Base-by-base conservation (phyloP, 2,113 vertebrate species). In the Setophaga coronata region DNA sequence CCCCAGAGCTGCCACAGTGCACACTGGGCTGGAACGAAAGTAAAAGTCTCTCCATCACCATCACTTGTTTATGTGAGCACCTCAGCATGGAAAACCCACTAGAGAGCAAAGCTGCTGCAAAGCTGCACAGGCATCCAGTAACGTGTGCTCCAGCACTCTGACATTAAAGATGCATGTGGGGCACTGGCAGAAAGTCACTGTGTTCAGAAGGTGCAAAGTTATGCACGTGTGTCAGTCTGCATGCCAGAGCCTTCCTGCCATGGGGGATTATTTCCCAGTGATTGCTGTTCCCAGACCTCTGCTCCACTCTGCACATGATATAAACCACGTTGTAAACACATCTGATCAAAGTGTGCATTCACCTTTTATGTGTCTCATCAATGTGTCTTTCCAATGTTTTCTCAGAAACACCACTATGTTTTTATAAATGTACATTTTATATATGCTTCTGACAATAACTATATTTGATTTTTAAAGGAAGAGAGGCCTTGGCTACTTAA, bases 301-400 rank as follows among this genome's bases (percentile, higher is more conserved):
- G 95, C 96, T 97, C 86, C 95, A 96, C 93, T 97, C 94, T 70
- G 94, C 95, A 93, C 65, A 81, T 95, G 96, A 64, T 95, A 96
- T 84, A 97, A 97, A 97, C 93, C 92, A 93, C 12, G 60, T 95
- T 98, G 97, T 98, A 98, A 98, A 98, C 97, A 97, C 43, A 97
- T 89, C 92, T 94, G 96, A 96, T 97, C 93, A 96, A 93, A 92
- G 88, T 26, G 87, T 85, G 90, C 94, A 73, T 95, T 96, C 92
- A 94, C 83, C 93, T 97, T 97, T 97, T 93, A 94, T 78, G 97
- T 97, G 87, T 96, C 95, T 96, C 95, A 70, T 95, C 95, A 56
- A 69, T 88, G 92, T 93, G 95, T 97, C 96, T 93, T 89, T 77
- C 73, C 89, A 96, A 93, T 94, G 94, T 97, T 94, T 95, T 96